These are phyloP conservation scores for Talpa occidentalis DNA, from an alignment of 2,113 vertebrate genomes.

Conservation along the genomic window DNA sequence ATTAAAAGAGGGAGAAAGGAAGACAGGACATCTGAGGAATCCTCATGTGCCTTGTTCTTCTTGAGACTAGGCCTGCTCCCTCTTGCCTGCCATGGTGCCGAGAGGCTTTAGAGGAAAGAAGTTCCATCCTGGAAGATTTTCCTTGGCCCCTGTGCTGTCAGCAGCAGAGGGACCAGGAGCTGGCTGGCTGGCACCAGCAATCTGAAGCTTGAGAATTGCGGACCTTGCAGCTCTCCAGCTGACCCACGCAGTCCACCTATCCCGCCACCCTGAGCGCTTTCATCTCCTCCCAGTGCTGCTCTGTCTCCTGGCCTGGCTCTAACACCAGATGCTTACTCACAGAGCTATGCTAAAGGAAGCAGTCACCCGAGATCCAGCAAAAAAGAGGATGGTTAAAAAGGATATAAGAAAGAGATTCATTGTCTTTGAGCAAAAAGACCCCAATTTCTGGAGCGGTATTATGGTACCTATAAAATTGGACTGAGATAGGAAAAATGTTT, in stretches of 20 bases:
- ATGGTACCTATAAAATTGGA: not conserved
- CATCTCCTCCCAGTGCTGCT: not conserved
- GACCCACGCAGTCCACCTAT: not conserved
- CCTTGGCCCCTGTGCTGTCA: not conserved
- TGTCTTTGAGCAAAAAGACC: not conserved
- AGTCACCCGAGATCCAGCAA: not conserved
- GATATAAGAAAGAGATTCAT: not conserved
- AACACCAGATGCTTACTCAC: not conserved
- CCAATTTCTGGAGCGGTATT: not conserved
- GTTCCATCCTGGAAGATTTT: not conserved
- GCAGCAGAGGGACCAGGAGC: not conserved
- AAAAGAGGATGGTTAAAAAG: not conserved
- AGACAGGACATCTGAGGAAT: not conserved
- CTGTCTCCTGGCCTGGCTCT: not conserved
- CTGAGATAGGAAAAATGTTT: not conserved
- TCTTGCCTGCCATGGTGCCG: not conserved
- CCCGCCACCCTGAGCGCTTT: accelerated
- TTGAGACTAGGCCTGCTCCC: not conserved
- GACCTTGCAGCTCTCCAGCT: not conserved
- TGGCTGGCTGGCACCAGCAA: not conserved
- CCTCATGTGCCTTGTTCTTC: not conserved
- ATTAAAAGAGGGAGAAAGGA: constrained; percentile 18
- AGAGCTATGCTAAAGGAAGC: not conserved
- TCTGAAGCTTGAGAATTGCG: not conserved
- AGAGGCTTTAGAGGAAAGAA: constrained; percentile 26